Base-by-base conservation (phyloP, 64 coral and sea anemone genomes). In the Astreopora myriophthalma region DNA sequence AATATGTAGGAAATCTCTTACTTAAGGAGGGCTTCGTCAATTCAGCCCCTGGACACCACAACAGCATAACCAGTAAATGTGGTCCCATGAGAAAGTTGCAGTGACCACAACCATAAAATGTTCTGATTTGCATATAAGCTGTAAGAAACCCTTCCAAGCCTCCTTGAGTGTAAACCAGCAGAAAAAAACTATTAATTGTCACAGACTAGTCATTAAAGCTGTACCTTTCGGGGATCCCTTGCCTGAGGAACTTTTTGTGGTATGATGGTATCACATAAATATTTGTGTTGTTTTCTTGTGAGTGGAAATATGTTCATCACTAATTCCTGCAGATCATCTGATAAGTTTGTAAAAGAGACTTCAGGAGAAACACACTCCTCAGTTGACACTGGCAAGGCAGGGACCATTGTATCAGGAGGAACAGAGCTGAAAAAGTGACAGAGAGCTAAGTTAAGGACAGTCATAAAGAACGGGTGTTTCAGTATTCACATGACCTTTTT, bases 271-370 rank as follows among this genome's bases (percentile, higher is more conserved):
- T 78, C 55, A 65, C 49, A 35, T 3, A 64, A 33, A 39, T 64
- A 83, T 33, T 83, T n/a, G 5, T 90, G 80, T 16, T 49, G 40
- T 64, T 37, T 67, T n/a, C 58, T 97, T 31, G 19, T 86, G 9
- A 97, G 71, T 9, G 37, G 24, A 48, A 94, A 97, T 13, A 88
- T 73, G 31, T 87, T 93, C 70, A 66, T 80, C 6, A 94, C 92
- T 13, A 97, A 73, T 8, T 94, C 75, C 49, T 67, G 33, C 17
- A 97, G 61, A 1, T 1, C 58, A 5, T 78, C 71, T 52, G 91
- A 73, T 33, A 83, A 86, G 44, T 69, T 93, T 71, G 95, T 70
- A 61, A 29, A 20, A 4, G 28, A 79, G 34, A 48, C 58, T 6
- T 95, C 94, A 11, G 89, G 89, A 32, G 89, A 87, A 5, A 92